Base-by-base conservation (phyloP, 1,140 invertebrate species). In the Caenorhabditis latens region DNA sequence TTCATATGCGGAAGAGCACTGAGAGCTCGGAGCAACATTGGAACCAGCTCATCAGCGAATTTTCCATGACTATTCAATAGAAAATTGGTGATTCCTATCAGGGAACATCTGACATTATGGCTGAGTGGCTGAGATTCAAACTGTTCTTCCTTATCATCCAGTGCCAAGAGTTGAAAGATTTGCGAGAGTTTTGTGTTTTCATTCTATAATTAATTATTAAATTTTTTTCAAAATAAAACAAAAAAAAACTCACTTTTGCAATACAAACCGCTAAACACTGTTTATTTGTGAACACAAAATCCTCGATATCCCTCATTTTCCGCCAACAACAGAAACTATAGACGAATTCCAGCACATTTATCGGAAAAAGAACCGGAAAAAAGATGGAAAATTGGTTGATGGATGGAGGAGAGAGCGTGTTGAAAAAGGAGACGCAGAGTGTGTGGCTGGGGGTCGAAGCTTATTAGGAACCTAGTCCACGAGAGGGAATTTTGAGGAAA, bases 121-220 rank as follows among this genome's bases (percentile, higher is more conserved):
- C 88, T 92, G 92, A 94, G 14, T 90, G 92, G 90, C 90, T 92
- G 84, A 42, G 32, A 85, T n/a, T 87, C 88, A 16, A 92, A 86
- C 5, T 89, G 87, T 5, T 84, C 58, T 5, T 63, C 57, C 40
- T 91, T 42, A 4, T 82, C 63, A 2, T 90, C 92, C 24, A 92
- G 84, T 6, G 71, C 46, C n/a, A 92, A 46, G 9, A 85, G 53
- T n/a, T 84, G 85, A 32, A 87, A 55, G 24, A 93, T 87, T 71
- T 92, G 86, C 42, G 48, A 46, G 19, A 63, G 53, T 63, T 48
- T 61, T n/a, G 63, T 67, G n/a, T 65, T 84, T 16, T 87, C 86
- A 40, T 63, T 82, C 82, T 88, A 83, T 61, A 84, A 55, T 55
- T 48, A n/a, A n/a, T 42, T 48, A 46, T 48, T 67, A 43, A 11